phyloP scores from a whole-genome alignment of 2,888 invertebrate genomes.

The Entomobrya multifasciata region DNA sequence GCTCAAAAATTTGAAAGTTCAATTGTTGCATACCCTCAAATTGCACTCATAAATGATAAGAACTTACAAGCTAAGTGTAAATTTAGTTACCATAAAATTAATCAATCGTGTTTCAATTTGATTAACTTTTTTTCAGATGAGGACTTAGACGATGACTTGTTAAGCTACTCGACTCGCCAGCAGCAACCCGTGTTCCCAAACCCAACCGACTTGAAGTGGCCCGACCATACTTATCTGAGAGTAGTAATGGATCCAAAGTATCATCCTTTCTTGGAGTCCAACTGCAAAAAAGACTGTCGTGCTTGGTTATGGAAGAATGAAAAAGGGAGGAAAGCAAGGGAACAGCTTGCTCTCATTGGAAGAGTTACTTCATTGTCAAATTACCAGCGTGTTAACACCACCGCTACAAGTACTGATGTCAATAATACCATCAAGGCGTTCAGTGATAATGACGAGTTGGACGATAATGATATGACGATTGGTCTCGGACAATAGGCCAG shows the following conservation, averaged over 20 bases:
- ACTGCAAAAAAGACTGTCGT: conserved; percentile 76
- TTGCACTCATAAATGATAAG: not conserved
- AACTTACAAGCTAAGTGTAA: not conserved
- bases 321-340: conserved; percentile 49
- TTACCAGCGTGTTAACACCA: not conserved
- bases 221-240: conserved; percentile 58
- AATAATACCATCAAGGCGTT: conserved; percentile 36
- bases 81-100: not conserved
- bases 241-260: conserved; percentile 53
- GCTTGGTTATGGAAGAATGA: conserved; percentile 76
- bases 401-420: not conserved
- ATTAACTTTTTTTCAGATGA: conserved; percentile 62
- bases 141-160: conserved; percentile 61
- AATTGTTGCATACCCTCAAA: not conserved
- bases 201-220: conserved; percentile 66
- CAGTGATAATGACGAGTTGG: conserved; percentile 47
- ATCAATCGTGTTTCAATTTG: not conserved
- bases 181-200: conserved; percentile 53
- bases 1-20: not conserved
- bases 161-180: not conserved
- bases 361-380: not conserved
- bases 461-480: conserved; percentile 10
- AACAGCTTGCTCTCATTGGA: conserved; percentile 19
- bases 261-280: conserved; percentile 67
- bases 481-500: conserved; percentile 6